Base-by-base conservation (phyloP, 2,888 invertebrate genomes). In the Drosophila silvestris region DNA sequence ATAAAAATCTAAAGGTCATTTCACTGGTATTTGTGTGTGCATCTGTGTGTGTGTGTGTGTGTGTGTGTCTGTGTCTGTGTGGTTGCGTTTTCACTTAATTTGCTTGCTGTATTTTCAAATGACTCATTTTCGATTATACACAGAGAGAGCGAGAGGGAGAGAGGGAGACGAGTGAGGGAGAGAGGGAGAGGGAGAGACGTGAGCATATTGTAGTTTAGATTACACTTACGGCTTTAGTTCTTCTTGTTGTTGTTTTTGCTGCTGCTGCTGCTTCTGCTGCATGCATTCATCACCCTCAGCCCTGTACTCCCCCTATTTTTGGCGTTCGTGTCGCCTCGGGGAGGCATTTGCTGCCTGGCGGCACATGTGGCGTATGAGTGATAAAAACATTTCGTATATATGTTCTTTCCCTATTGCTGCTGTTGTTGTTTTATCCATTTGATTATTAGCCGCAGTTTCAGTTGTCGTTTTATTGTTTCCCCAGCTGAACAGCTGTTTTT, bases 281-380 rank as follows among this genome's bases (percentile, higher is more conserved):
- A 47, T 62, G 62, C 75, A 79, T 54, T 64, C 71, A 84, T 72
- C 79, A 72, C 74, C 70, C 67, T 69, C 26, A 26, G 9, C 26
- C 47, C 47, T 9, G 26, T 68, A 74, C 28, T 9, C n/a, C 19
- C n/a, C 35, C 7, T 9, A 22, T 10, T 57, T 58, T 22, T 57
- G 26, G 26, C 50, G n/a, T 58, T n/a, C 30, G 30, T 28, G 14
- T n/a, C 32, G 57, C 70, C 70, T 70, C 81, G 60, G 62, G 81
- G 87, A 83, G 70, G 70, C 73, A 82, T 87, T 84, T 71, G 70
- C 76, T 68, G 41, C 44, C 74, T 70, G 52, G 71, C 56, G 65
- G 74, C 76, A 57, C 70, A 89, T 76, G 79, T 57, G 74, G 76
- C 84, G 82, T 85, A 88, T 84, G 70, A 87, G 85, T 84, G 88